Percentiles rank a stretch among this genome's conserved stretches.
Evolutionary conservation across 2,797 vertebrate genomes (phyloP).

Genomic region (Graptemys geographica): DNA sequence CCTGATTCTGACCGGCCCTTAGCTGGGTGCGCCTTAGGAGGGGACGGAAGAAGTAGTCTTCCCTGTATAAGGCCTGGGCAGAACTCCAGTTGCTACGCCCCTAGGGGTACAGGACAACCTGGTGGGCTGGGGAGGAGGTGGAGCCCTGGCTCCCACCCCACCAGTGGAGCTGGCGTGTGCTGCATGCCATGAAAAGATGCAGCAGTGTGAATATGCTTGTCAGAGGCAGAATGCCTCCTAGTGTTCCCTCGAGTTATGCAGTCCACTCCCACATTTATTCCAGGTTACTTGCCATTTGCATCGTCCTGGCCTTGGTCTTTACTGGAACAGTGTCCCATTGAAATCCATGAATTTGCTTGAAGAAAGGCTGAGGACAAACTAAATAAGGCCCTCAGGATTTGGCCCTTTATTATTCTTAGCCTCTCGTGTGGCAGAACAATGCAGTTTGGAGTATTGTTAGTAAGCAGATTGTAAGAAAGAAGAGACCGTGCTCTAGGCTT

Average conservation of each 20-base stretch:
- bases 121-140: not conserved
- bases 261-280: accelerated
- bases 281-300: not conserved
- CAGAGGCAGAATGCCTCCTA: not conserved
- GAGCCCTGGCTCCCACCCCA: not conserved
- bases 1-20: not conserved
- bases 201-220: not conserved
- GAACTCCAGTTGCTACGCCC: not conserved
- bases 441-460: not conserved
- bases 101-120: not conserved
- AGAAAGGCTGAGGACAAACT: not conserved
- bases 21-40: not conserved
- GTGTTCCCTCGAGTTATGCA: not conserved
- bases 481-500: not conserved
- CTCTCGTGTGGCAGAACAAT: not conserved
- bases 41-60: not conserved
- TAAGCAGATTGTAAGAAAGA: not conserved
- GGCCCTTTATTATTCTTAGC: not conserved
- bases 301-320: not conserved
- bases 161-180: not conserved
- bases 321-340: accelerated
- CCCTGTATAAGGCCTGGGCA: too few species aligned
- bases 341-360: not conserved
- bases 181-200: not conserved
- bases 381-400: not conserved